Base-by-base conservation (phyloP, 1,140 invertebrate genomes). In the Cherax quadricarinatus region DNA sequence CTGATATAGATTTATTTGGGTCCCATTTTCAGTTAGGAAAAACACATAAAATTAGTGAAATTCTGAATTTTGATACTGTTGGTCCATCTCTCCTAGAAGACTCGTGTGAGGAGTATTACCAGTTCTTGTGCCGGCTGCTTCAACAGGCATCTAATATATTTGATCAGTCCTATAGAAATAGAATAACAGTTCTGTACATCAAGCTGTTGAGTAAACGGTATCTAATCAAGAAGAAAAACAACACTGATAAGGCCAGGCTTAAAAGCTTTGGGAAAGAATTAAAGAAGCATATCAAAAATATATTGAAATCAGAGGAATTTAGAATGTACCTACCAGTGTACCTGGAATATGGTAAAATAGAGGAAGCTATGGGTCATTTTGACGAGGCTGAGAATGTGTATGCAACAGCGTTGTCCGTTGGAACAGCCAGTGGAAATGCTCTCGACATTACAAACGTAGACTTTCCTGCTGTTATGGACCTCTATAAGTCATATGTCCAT, bases 271-370 rank as follows among this genome's bases (percentile, higher is more conserved):
- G 57, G 10, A 95, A 95, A 75, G 94, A 95, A 83, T 89, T 95
- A 6, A 95, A 94, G 86, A 95, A 95, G 93, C 93, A 94, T 92
- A 93, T 94, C 41, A 95, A 95, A 94, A 94, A 93, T 86, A 78
- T 96, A 30, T 93, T 96, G 21, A 95, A 95, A 93, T 94, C 95
- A 93, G 93, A 94, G 18, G 93, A 94, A 51, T 95, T 95, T 92
- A 94, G 95, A 83, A 95, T 95, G 85, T 94, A 95, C 89, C 93
- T 96, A 14, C 73, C 93, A n/a, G 80, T 96, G 30, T 96, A 95
- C 95, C 93, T 93, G 82, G 94, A 94, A n/a, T 96, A 95, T 93
- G 94, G 94, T 62, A 90, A 94, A 70, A 91, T 95, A 60, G 95
- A 96, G 89, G 94, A 93, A 89, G 75, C 88, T 14, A 80, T 82